These are phyloP conservation scores for Phortica variegata DNA, from an alignment of 1,140 invertebrate genomes.

Conservation along the genomic window DNA sequence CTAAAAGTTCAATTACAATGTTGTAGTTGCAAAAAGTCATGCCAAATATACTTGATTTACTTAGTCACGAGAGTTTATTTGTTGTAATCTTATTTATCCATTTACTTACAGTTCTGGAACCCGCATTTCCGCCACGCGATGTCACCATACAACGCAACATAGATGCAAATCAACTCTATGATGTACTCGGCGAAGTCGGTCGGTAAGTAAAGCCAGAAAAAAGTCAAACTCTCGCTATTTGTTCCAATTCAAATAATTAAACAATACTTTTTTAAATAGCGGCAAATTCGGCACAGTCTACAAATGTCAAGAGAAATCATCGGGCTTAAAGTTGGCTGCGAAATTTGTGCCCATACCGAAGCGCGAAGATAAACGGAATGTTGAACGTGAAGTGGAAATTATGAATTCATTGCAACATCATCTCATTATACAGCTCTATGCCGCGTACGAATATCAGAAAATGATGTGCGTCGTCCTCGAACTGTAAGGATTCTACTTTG, in stretches of 20 bases:
- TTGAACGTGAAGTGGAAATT: conserved; percentile 93
- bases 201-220: conserved; percentile 62
- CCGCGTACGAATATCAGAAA: conserved; percentile 89
- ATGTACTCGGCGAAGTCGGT: conserved; percentile 78
- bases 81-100: not conserved
- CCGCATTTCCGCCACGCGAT: conserved; percentile 80
- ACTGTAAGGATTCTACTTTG: conserved; percentile 73
- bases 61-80: no score
- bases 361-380: conserved; percentile 85
- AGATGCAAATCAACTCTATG: conserved; percentile 78
- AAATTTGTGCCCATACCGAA: conserved; percentile 87
- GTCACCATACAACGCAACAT: conserved; percentile 74
- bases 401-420: conserved; percentile 94
- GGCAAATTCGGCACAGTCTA: conserved; percentile 99
- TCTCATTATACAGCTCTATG: conserved; percentile 91
- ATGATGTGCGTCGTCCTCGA: conserved; percentile 94
- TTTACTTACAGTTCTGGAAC: conserved; percentile 70
- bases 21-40: no score
- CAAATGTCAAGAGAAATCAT: conserved; percentile 81
- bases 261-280: conserved; percentile 60
- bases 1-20: no score
- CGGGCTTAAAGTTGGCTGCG: conserved; percentile 80
- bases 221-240: not conserved
- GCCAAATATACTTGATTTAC: no score
- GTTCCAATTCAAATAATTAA: conserved; percentile 7